Evolutionary conservation across 2,888 invertebrate genomes (phyloP), one percentile per base, ranked within the genome.

Genomic region (Rhingia rostrata): DNA sequence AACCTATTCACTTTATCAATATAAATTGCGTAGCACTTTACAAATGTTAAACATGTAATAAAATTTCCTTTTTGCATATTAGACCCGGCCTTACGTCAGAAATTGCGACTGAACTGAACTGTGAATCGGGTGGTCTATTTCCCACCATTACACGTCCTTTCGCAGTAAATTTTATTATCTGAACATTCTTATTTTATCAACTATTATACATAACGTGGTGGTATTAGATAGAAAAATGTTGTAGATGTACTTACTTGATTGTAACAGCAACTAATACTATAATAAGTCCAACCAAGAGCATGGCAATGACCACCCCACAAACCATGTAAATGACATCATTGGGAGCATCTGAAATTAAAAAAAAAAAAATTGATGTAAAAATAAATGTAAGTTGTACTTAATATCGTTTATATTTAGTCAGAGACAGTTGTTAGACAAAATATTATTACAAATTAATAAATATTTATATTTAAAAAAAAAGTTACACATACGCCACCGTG

Each of bases 291-390:
- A 96, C 96, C 89, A 96, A 93, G 89, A 95, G 93, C 95, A 96
- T 96, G 87, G 96, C 96, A 91, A 96, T 96, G 90, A 96, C 93
- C 88, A 96, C 96, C 86, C 96, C 96, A 90, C 95, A 95, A 92
- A 96, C 95, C 95, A 96, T 95, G 93, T 95, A 96, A 92, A 95
- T 93, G 92, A 95, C 95, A 93, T 96, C 95, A 92, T 94, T 95
- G 81, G 96, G 96, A 89, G 95, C 95, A 94, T 96, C 96, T 96
- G 94, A 49, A 95, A 95, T 89, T 92, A 92, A 88, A 88, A 84
- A 90, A 90, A 88, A 72, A 3, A 70, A 77, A 87, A 87, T 22
- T n/a, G n/a, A 22, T 22, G 22, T 22, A 22, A 22, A 22, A 22
- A 22, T 22, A 22, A 22, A 22, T 22, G 2, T 22, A 1, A 22